Conservation (phyloP, 2,888 invertebrate species). For the Hypena proboscidalis region DNA sequence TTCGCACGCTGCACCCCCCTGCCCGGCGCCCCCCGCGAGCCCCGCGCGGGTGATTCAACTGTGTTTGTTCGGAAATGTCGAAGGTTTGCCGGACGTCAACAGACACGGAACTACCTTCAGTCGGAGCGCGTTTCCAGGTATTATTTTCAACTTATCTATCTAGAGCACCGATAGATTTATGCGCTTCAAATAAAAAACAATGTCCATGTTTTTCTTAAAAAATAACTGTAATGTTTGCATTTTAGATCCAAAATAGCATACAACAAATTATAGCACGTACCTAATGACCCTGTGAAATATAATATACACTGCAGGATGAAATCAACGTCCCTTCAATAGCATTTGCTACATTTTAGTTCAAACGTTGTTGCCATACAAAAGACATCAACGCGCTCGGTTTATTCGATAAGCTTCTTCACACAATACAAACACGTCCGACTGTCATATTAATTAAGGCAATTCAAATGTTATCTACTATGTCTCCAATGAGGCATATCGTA, state of each 20-base stretch:
- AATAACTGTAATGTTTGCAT: background rate
- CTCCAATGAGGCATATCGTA: background rate
- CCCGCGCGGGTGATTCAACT: slow-evolving; percentile 65
- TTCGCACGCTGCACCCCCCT: slow-evolving; percentile 58
- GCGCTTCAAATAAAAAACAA: slow-evolving; percentile 3
- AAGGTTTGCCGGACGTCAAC: slow-evolving; percentile 83
- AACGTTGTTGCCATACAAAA: slow-evolving; percentile 45
- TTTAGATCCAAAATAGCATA: background rate
- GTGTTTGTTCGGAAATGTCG: slow-evolving; percentile 79
- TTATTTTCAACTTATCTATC: slow-evolving; percentile 60
- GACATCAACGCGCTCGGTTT: slow-evolving; percentile 55
- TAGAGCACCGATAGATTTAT: slow-evolving; percentile 51
- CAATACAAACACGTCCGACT: no score
- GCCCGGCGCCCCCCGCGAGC: slow-evolving; percentile 21
- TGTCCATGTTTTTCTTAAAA: background rate
- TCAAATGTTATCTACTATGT: background rate
- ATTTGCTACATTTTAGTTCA: background rate
- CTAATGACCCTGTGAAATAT: no score
- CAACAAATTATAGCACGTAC: no score
- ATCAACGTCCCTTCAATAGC: background rate
- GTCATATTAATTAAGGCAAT: no score
- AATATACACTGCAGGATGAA: no score
- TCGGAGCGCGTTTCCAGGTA: slow-evolving; percentile 77
- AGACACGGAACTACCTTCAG: slow-evolving; percentile 81
- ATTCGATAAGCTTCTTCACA: slow-evolving; percentile 9